Evolutionary conservation across 2,113 vertebrate genomes (phyloP).

Genomic region (Platanista minor): DNA sequence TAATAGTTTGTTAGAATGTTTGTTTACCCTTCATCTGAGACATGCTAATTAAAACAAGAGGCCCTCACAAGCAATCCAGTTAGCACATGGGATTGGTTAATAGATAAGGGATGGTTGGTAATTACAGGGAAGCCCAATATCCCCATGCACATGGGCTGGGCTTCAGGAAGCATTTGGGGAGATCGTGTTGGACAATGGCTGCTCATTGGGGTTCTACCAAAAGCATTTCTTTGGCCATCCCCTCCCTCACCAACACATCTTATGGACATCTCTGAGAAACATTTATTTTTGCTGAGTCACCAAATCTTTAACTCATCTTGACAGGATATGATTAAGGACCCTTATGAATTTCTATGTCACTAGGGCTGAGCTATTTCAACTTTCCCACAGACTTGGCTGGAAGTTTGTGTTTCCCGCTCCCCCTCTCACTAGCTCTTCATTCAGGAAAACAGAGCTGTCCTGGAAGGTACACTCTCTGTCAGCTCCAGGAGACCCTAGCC

Average conservation of each 20-base stretch:
- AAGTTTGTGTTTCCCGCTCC: background rate
- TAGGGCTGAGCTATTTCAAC: background rate
- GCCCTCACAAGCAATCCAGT: slow-evolving; percentile 79
- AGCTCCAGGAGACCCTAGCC: background rate
- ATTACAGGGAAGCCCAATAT: slow-evolving; percentile 71
- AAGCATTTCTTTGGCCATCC: background rate
- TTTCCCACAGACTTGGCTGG: background rate
- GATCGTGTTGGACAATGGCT: background rate
- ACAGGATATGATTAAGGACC: background rate
- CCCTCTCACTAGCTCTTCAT: background rate
- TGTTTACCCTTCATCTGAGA: slow-evolving; percentile 82
- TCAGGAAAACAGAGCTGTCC: background rate
- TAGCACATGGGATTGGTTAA: slow-evolving; percentile 79
- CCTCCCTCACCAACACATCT: background rate
- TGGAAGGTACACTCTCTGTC: background rate
- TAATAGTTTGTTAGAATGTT: slow-evolving; percentile 82
- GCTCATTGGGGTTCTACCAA: background rate
- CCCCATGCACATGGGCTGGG: slow-evolving; percentile 34
- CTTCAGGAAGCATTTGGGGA: background rate
- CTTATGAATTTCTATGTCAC: background rate
- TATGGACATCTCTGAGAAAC: background rate
- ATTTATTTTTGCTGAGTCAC: background rate
- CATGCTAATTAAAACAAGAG: slow-evolving; percentile 83
- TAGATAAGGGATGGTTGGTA: slow-evolving; percentile 72
- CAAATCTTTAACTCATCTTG: background rate